Percentiles rank a stretch among this genome's conserved stretches.
These are phyloP conservation scores for Dichetophora obliterata DNA, from an alignment of 2,888 invertebrate species.

Conservation along the genomic window DNA sequence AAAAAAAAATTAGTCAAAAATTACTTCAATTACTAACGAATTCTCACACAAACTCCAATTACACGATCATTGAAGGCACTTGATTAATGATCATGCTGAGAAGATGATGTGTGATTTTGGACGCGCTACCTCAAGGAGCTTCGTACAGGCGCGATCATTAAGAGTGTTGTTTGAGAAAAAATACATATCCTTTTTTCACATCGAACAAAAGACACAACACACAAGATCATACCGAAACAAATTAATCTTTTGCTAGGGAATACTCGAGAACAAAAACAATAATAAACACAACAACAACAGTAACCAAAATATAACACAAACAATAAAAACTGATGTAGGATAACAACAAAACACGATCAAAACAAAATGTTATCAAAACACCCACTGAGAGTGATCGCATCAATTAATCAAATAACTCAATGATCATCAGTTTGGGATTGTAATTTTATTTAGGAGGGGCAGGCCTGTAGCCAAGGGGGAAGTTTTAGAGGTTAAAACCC, in stretches of 20 bases:
- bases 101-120: constrained; percentile 21
- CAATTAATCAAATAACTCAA: neutral
- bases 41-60: no score
- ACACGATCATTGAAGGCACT: neutral
- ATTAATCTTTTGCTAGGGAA: neutral
- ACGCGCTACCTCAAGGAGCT: neutral
- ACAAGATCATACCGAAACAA: neutral
- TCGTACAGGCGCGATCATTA: constrained; percentile 13
- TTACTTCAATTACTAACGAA: no score
- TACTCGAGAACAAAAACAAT: no score
- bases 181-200: no score
- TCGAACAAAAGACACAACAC: neutral
- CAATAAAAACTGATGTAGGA: no score
- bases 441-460: neutral
- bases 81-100: constrained; percentile 22
- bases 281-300: no score
- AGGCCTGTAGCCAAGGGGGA: no score
- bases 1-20: no score
- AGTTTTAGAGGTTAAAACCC: no score
- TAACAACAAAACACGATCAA: neutral
- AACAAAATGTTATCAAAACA: constrained; percentile 10
- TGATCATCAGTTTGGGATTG: no score
- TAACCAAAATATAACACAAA: no score
- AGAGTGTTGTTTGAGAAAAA: neutral
- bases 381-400: constrained; percentile 2